A percentile compares a stretch with the other conserved stretches of the same genome.
These are phyloP conservation scores for Macrotrachela quadricornifera DNA, from an alignment of 1,140 invertebrate genomes.

Conservation along the genomic window DNA sequence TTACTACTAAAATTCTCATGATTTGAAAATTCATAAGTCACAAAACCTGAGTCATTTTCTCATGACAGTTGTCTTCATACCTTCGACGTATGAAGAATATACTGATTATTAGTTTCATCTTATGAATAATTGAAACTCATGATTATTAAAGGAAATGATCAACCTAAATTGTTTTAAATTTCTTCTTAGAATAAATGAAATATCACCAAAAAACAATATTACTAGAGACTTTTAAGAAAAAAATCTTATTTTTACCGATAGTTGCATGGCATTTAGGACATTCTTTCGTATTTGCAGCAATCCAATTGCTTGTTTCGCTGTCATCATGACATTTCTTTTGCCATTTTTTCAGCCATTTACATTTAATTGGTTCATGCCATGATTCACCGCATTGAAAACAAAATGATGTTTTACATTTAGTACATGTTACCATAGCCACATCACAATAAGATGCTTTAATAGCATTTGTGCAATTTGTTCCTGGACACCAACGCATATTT, in stretches of 20 bases:
- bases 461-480: conserved; percentile 81
- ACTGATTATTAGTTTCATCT: too few species aligned
- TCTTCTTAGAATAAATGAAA: too few species aligned
- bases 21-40: too few species aligned
- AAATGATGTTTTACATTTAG: conserved; percentile 50
- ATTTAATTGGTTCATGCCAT: conserved; percentile 96
- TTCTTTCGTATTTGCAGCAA: conserved; percentile 95
- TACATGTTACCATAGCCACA: conserved; percentile 71
- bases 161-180: too few species aligned
- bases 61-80: too few species aligned
- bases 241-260: conserved; percentile 21
- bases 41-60: too few species aligned
- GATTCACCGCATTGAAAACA: conserved; percentile 81
- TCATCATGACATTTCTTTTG: conserved; percentile 99
- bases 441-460: conserved; percentile 73
- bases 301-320: conserved; percentile 97
- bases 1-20: too few species aligned
- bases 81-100: too few species aligned
- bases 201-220: too few species aligned
- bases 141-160: too few species aligned
- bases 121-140: too few species aligned
- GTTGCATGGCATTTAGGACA: conserved; percentile 95
- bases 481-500: conserved; percentile 84
- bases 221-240: too few species aligned
- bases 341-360: conserved; percentile 75